A percentile compares a stretch with the other conserved stretches of the same genome.
phyloP scores from a whole-genome alignment of 2,797 vertebrate species.

The Distichodus sexfasciatus region DNA sequence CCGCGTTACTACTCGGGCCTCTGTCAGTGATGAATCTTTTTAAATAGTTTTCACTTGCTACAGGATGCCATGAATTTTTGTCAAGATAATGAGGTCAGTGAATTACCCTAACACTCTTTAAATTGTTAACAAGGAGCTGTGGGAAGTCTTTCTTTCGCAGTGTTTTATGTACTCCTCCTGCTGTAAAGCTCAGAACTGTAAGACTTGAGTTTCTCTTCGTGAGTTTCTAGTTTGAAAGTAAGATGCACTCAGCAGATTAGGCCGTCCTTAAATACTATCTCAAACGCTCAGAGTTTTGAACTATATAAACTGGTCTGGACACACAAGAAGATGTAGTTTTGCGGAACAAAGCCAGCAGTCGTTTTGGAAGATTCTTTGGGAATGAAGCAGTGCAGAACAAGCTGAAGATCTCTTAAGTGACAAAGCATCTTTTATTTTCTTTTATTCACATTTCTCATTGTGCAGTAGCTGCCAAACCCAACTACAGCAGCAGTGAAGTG shows the following conservation, averaged over 20 bases:
- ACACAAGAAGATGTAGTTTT: too few species aligned
- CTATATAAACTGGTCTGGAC: too few species aligned
- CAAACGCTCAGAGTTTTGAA: too few species aligned
- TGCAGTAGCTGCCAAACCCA: neutral
- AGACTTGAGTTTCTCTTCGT: neutral
- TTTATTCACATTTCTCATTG: too few species aligned
- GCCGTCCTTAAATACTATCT: too few species aligned
- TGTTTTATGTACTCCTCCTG: neutral
- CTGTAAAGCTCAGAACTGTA: neutral
- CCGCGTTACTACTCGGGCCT: neutral
- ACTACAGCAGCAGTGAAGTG: neutral
- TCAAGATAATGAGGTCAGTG: conserved; percentile 4
- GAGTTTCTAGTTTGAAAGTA: neutral
- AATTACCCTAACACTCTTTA: neutral
- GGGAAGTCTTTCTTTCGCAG: neutral
- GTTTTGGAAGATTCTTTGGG: too few species aligned
- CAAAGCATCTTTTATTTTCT: conserved; percentile 12
- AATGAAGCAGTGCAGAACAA: too few species aligned
- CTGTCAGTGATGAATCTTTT: neutral
- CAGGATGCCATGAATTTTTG: neutral
- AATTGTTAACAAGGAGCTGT: neutral
- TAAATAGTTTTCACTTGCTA: neutral
- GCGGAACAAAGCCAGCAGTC: too few species aligned
- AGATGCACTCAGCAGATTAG: too few species aligned
- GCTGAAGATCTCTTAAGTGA: conserved; percentile 13